Evolutionary conservation across 2,797 vertebrate genomes (phyloP).

Genomic region (Scleropages formosus): DNA sequence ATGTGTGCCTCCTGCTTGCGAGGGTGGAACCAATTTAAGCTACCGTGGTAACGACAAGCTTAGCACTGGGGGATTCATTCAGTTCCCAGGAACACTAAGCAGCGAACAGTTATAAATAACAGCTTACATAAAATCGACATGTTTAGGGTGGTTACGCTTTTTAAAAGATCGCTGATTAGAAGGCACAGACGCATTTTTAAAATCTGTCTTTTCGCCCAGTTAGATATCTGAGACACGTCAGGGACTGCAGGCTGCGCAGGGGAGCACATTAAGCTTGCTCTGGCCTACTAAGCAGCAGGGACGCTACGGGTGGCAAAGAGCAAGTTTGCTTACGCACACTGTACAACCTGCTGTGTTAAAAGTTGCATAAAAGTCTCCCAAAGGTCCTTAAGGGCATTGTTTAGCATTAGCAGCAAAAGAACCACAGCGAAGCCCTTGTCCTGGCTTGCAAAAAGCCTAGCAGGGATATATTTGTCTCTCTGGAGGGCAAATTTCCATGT

Average conservation of each 20-base stretch:
- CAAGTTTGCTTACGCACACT: constrained; percentile 3
- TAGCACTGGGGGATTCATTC: background rate
- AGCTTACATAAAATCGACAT: background rate
- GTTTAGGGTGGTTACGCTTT: background rate
- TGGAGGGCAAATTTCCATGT: constrained; percentile 12
- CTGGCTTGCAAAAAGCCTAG: constrained; percentile 22
- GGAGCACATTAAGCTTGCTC: constrained; percentile 35
- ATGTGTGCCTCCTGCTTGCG: too few species aligned
- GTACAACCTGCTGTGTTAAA: constrained; percentile 6
- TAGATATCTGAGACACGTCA: constrained; percentile 31
- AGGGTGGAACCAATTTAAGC: background rate
- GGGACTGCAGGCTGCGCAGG: constrained; percentile 30
- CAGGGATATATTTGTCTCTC: too few species aligned
- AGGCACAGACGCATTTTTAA: constrained; percentile 31
- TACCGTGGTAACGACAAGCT: background rate
- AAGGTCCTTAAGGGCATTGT: too few species aligned
- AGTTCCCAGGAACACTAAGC: background rate
- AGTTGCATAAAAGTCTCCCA: background rate
- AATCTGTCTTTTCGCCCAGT: constrained; percentile 32
- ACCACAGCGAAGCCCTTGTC: too few species aligned
- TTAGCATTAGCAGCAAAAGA: too few species aligned
- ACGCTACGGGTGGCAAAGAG: constrained; percentile 33
- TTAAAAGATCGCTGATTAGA: constrained; percentile 39
- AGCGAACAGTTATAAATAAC: background rate
- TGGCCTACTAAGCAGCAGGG: constrained; percentile 26